Conservation (phyloP, 2,888 invertebrate genomes). For the Scaptomyza reducta region DNA sequence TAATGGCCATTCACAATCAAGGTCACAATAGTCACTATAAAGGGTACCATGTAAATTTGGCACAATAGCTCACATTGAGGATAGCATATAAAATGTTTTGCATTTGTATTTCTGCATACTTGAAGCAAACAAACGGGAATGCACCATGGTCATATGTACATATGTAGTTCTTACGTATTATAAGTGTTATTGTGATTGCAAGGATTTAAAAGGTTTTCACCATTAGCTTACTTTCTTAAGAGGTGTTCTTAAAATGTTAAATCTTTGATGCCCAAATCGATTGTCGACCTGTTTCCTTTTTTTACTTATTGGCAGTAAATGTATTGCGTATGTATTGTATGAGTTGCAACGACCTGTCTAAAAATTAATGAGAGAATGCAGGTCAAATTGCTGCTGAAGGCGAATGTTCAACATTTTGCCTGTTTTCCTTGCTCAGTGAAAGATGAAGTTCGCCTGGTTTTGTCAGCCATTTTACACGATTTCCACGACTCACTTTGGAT, state of each 20-base stretch:
- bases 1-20: not conserved
- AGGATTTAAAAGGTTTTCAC: not conserved
- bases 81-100: not conserved
- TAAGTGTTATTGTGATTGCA: constrained; percentile 12
- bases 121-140: not conserved
- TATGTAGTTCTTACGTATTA: not conserved
- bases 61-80: not conserved
- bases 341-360: constrained; percentile 14
- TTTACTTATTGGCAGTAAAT: not conserved
- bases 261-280: constrained; percentile 5
- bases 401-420: constrained; percentile 7
- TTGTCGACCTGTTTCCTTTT: constrained; percentile 3
- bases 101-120: constrained; percentile 1
- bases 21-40: not conserved
- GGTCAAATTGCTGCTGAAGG: constrained; percentile 25
- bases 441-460: constrained; percentile 30
- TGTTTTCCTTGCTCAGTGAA: not conserved
- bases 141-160: not conserved
- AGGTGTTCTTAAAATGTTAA: not conserved
- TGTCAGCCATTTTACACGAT: constrained; percentile 43
- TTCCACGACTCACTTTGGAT: constrained; percentile 14
- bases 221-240: not conserved
- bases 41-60: not conserved
- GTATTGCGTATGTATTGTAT: constrained; percentile 4
- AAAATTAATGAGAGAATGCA: constrained; percentile 44